Evolutionary conservation across 2,113 vertebrate species (phyloP).

Genomic region (Chrysemys picta): DNA sequence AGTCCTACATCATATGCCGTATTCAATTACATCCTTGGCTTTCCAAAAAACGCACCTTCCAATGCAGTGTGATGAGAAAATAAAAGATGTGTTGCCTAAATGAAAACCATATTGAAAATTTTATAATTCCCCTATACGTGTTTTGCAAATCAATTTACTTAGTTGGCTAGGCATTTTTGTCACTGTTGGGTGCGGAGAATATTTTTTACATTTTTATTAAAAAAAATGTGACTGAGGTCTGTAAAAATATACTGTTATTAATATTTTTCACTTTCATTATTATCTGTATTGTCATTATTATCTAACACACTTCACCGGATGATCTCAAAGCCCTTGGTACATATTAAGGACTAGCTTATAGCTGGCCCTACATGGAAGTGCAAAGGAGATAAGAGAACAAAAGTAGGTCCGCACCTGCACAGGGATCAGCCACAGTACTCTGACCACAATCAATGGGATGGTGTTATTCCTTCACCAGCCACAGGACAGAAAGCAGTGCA

Average conservation of each 20-base stretch:
- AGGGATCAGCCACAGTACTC: accelerated
- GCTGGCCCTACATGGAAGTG: neutral
- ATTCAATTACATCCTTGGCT: accelerated
- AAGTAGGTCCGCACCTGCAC: neutral
- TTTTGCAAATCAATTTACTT: neutral
- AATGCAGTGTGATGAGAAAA: neutral
- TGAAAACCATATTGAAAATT: neutral
- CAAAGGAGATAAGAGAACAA: neutral
- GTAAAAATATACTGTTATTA: neutral
- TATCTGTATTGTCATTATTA: neutral
- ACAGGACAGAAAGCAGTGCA: neutral
- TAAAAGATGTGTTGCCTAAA: neutral
- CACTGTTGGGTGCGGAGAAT: neutral
- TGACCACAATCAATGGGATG: neutral
- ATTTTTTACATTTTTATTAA: neutral
- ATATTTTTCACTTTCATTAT: neutral
- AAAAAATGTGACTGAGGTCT: neutral
- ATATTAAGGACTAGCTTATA: neutral
- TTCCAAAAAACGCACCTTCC: neutral
- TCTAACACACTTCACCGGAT: neutral
- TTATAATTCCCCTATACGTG: neutral
- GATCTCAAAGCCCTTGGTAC: neutral
- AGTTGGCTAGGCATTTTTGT: neutral
- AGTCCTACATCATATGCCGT: accelerated
- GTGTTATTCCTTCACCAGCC: neutral